Percentiles rank a stretch among this genome's conserved stretches.
phyloP scores from a whole-genome alignment of 2,888 invertebrate species.

The Orthosia gracilis region DNA sequence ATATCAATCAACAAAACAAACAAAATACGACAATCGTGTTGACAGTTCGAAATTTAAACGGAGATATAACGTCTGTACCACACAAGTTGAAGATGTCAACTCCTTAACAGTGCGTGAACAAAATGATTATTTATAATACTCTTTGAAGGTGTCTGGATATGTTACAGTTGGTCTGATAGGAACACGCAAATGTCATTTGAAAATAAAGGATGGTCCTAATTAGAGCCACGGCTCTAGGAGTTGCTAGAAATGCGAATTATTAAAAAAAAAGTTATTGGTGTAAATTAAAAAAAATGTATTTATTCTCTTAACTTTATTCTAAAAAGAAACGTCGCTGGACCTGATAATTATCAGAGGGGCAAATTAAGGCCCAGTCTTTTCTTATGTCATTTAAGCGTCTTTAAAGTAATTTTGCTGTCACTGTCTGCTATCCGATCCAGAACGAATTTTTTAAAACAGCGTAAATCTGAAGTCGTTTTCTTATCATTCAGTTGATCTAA shows the following conservation, averaged over 20 bases:
- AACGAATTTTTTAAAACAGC: background rate
- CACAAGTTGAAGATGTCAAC: slow-evolving; percentile 8
- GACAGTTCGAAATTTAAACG: slow-evolving; percentile 26
- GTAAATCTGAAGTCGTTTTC: too few species aligned
- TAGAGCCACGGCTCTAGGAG: background rate
- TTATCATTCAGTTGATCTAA: background rate
- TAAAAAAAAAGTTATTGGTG: background rate
- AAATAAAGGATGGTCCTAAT: slow-evolving; percentile 16
- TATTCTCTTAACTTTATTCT: too few species aligned
- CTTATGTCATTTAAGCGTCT: too few species aligned
- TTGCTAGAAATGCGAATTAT: background rate
- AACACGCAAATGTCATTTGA: slow-evolving; percentile 7
- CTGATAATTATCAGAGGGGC: background rate
- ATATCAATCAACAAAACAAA: background rate
- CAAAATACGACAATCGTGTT: background rate
- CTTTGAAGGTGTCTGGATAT: slow-evolving; percentile 21
- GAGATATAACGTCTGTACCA: background rate
- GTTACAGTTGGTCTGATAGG: background rate
- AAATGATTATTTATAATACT: slow-evolving; percentile 30
- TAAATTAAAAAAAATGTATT: background rate
- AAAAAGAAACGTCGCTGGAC: too few species aligned
- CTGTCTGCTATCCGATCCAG: background rate
- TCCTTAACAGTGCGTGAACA: slow-evolving; percentile 21
- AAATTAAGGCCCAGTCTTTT: background rate
- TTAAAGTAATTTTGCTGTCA: background rate